Base-by-base conservation (phyloP, 2,797 vertebrate species). In the Syngnathus acus region DNA sequence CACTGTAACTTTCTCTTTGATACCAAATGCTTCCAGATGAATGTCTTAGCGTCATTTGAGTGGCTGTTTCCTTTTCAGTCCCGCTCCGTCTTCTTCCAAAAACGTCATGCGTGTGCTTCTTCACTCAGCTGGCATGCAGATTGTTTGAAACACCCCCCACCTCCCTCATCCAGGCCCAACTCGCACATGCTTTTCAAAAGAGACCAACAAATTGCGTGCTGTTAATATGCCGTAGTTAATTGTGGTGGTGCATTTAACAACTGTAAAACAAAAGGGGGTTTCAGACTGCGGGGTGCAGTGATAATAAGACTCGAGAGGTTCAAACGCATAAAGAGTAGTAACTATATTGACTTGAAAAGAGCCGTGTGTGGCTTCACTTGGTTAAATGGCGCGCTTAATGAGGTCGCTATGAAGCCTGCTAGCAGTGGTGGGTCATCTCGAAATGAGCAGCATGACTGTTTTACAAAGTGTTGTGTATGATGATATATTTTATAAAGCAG, bases 21-120 rank as follows among this genome's bases (percentile, higher is more conserved):
- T 68, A 73, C 68, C 81, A 90, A 89, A 69, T 70, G 71, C 72
- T 91, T 89, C 86, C 87, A 92, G 80, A 85, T 81, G 85, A 80
- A 69, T 43, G 38, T 68, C 53, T 69, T 26, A 8, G 13, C 58
- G 43, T 75, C 67, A 51, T 66, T 74, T 2, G 5, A 62, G 61
- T 57, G 26, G 40, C 55, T 72, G 72, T 67, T 66, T 73, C 53
- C 32, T 62, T 75, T 19, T 75, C 16, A 47, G 32, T 51, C 32
- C 37, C 39, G 9, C 67, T 39, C 57, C 39, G 6, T 42, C 58
- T 61, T 60, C 58, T 42, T 61, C n/a, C 39, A 43, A 21, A 11
- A 3, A 43, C 74, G 59, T 68, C 58, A 73, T 16, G 17, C 71
- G 48, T 32, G 40, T 16, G 4, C 45, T 61, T 73, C 65, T 67